Evolutionary conservation across 2,113 vertebrate genomes (phyloP), one percentile per base, ranked within the genome.

Genomic region (Eidolon helvum): DNA sequence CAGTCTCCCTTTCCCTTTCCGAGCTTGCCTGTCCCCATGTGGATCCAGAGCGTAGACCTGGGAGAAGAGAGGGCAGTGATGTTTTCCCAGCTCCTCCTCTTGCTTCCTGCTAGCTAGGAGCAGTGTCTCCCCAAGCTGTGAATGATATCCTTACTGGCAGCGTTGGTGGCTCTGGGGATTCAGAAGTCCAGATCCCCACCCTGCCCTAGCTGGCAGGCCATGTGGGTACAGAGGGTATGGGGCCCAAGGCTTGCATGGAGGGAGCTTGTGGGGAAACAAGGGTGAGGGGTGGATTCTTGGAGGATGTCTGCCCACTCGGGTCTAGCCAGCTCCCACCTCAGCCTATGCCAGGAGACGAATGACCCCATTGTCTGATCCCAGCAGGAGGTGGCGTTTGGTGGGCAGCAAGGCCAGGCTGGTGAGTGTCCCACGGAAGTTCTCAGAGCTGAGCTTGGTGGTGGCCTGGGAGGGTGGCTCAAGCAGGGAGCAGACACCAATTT

Each of bases 341-440:
- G 68, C 65, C 98, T 98, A 99, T 0, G 99, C 99, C 97, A 99
- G 97, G 30, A 99, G 98, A 66, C 99, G 99, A 95, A 99, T 97
- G 98, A 99, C 97, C 0, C 99, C 99, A 0, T 99, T 99, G 96
- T 99, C 99, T 0, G 99, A 99, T 95, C 99, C 99, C 98, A 99
- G 98, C 84, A 99, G 98, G 85, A 99, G 98, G 5, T 99, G 99
- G 97, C 99, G 99, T 98, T 99, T 99, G 0, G 99, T 99, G 95
- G 99, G 99, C 89, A 99, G 99, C 95, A 99, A 99, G 0, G 99
- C 99, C 97, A 99, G 98, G 98, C 99, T 99, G 97, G 99, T 99
- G 96, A 99, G 96, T 0, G 99, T 99, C 38, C 99, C 99, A 5
- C 99, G 99, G 98, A 99, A 99, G 98, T 99, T 99, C 98, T 99